Conservation (phyloP, 2,113 vertebrate genomes). For the Pseudorasbora parva region DNA sequence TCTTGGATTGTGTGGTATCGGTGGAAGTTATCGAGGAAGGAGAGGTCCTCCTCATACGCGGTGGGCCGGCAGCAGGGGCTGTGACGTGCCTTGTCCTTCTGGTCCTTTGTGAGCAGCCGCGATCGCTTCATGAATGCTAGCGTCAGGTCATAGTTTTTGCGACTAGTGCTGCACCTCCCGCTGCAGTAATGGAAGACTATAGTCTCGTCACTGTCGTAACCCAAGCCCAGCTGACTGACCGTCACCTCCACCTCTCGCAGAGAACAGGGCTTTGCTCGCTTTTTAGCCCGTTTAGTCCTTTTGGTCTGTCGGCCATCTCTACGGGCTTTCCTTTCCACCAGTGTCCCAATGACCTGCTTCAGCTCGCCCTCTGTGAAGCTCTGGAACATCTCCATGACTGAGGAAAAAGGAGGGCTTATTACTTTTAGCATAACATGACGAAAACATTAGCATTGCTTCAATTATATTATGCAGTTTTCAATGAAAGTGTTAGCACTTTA, state of each 20-base stretch:
- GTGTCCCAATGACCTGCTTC: slow-evolving; percentile 73
- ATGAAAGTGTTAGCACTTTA: too few relatives aligned
- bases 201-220: slow-evolving; percentile 83
- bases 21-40: slow-evolving; percentile 81
- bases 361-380: slow-evolving; percentile 85
- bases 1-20: slow-evolving; percentile 83
- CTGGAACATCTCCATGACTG: slow-evolving; percentile 82
- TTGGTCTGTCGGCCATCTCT: slow-evolving; percentile 62
- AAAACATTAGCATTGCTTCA: background rate
- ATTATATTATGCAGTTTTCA: background rate
- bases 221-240: slow-evolving; percentile 80
- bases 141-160: slow-evolving; percentile 83
- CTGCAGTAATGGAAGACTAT: slow-evolving; percentile 88
- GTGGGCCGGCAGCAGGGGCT: slow-evolving; percentile 85
- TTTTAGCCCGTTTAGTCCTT: slow-evolving; percentile 78
- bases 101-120: slow-evolving; percentile 70
- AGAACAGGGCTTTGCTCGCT: slow-evolving; percentile 70
- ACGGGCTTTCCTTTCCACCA: slow-evolving; percentile 71
- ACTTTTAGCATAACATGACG: background rate
- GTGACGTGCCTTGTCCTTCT: slow-evolving; percentile 69
- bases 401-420: background rate
- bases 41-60: slow-evolving; percentile 82
- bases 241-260: slow-evolving; percentile 74
- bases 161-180: slow-evolving; percentile 77
- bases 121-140: slow-evolving; percentile 77